These are phyloP conservation scores for Limnephilus auricula DNA, from an alignment of 2,888 invertebrate species.

Conservation along the genomic window DNA sequence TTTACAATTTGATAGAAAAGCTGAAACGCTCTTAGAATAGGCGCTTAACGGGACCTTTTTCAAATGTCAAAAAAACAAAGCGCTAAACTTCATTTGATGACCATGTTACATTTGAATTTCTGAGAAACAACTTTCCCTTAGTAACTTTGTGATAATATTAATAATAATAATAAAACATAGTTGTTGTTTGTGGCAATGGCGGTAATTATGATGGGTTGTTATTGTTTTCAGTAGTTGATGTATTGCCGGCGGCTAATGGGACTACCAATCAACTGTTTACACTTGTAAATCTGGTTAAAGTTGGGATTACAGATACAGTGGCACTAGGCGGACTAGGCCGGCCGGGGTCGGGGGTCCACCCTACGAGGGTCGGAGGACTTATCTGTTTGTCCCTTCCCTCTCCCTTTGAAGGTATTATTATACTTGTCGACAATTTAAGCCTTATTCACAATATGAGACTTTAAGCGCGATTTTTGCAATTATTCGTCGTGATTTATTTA, in stretches of 20 bases:
- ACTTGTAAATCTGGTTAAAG: background rate
- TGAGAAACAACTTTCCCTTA: no score
- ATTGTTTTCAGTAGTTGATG: conserved; percentile 36
- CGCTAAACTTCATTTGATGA: no score
- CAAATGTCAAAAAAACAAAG: no score
- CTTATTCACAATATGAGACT: background rate
- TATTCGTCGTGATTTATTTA: no score
- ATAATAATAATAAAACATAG: background rate
- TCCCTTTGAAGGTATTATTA: background rate
- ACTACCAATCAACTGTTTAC: conserved; percentile 22
- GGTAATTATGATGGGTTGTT: conserved; percentile 37
- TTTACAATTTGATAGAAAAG: no score
- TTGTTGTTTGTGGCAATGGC: background rate
- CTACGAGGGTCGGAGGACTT: background rate
- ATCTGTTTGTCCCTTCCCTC: background rate
- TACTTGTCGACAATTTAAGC: background rate
- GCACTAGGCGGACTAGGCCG: background rate
- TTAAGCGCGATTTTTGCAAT: background rate
- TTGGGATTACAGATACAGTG: conserved; percentile 6
- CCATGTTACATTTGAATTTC: no score
- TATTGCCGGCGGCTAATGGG: conserved; percentile 31
- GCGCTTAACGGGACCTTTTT: no score
- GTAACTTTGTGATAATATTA: background rate
- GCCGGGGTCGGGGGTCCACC: background rate
- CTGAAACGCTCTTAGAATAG: no score